Evolutionary conservation across 2,888 invertebrate genomes (phyloP).

Genomic region (Ceraclea dissimilis): DNA sequence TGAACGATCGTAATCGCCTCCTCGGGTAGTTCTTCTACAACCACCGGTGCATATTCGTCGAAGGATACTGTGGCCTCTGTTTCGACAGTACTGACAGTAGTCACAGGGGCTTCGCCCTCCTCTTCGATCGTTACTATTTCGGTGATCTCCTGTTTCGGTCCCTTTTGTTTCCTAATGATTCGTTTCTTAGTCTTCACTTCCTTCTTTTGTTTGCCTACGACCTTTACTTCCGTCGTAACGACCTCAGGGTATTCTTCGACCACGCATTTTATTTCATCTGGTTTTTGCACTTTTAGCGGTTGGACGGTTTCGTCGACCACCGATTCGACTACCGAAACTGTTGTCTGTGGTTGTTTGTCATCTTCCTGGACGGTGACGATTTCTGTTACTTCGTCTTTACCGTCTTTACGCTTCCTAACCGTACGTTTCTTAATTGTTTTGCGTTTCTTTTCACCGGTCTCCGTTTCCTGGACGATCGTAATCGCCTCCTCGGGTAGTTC

Average conservation of each 20-base stretch:
- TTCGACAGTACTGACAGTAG: constrained; percentile 28
- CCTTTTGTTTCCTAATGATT: constrained; percentile 32
- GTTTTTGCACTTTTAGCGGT: background rate
- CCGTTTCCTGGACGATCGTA: constrained; percentile 38
- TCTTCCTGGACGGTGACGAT: constrained; percentile 31
- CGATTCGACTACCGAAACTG: constrained; percentile 27
- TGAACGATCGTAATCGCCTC: too few species aligned
- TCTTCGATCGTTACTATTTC: constrained; percentile 39
- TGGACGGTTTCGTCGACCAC: background rate
- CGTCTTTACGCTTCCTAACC: constrained; percentile 25
- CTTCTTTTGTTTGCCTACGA: background rate
- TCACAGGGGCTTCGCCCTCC: constrained; percentile 35
- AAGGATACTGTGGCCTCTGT: too few species aligned
- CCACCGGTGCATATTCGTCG: too few species aligned
- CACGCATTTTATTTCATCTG: background rate
- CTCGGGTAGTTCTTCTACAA: too few species aligned
- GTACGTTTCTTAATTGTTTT: constrained; percentile 29
- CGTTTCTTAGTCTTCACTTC: constrained; percentile 32
- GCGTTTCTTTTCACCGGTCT: constrained; percentile 37
- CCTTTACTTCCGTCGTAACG: constrained; percentile 29
- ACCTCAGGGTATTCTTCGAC: constrained; percentile 24
- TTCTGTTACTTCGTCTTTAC: constrained; percentile 32
- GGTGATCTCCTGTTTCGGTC: constrained; percentile 29
- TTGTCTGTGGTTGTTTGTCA: constrained; percentile 24
- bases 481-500: constrained; percentile 36